A percentile compares a stretch with the other conserved stretches of the same genome.
phyloP scores from a whole-genome alignment of 1,140 invertebrate genomes.

The Arion vulgaris region DNA sequence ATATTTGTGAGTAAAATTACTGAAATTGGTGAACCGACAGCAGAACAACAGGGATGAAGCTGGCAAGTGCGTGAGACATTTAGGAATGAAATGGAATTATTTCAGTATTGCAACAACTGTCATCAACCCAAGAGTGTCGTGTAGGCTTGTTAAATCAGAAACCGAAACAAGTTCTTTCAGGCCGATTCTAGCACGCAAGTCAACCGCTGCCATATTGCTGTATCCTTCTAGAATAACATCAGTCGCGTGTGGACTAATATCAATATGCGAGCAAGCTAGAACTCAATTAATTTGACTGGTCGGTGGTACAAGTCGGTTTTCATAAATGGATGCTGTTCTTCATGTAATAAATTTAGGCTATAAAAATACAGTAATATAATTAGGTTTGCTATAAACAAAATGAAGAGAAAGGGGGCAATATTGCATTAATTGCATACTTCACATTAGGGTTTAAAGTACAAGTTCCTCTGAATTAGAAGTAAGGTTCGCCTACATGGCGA shows the following conservation, averaged over 20 bases:
- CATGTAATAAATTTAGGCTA: background rate
- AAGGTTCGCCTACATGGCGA: too few relatives aligned
- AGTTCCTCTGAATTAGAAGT: too few relatives aligned
- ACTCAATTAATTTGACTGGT: background rate
- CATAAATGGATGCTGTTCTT: background rate
- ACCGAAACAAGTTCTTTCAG: background rate
- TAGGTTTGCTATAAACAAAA: background rate
- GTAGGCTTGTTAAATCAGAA: background rate
- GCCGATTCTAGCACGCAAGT: background rate
- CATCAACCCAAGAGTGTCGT: background rate
- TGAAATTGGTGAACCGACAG: background rate
- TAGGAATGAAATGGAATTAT: background rate
- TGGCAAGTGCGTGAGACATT: background rate
- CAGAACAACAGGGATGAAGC: background rate
- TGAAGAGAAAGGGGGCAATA: too few relatives aligned
- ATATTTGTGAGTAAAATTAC: background rate
- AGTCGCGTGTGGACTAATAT: background rate
- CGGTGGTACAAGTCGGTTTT: background rate
- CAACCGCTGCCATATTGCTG: background rate
- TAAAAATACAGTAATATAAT: background rate
- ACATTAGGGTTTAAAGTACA: too few relatives aligned
- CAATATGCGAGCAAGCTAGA: background rate
- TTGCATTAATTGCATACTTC: too few relatives aligned
- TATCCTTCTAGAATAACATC: background rate
- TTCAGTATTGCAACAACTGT: slow-evolving; percentile 7